phyloP scores from a whole-genome alignment of 2,888 invertebrate genomes.

The Brachylomia viminalis region DNA sequence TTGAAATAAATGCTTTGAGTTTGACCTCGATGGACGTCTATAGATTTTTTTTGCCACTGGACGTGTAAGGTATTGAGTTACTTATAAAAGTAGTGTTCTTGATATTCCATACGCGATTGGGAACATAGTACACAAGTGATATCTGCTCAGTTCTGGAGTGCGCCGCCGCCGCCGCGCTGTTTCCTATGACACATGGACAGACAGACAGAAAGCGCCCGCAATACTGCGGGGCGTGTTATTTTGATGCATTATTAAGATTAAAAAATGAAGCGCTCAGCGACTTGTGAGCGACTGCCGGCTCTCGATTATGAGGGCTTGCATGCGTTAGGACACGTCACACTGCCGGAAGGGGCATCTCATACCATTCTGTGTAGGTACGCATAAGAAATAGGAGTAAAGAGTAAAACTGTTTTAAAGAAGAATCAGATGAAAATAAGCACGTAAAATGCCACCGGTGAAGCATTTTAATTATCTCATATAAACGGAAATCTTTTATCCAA shows the following conservation, averaged over 20 bases:
- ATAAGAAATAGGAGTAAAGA: neutral
- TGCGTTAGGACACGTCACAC: slow-evolving; percentile 6
- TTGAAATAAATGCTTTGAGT: too few relatives aligned
- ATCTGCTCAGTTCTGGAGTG: neutral
- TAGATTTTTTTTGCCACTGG: neutral
- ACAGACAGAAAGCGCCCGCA: neutral
- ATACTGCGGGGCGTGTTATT: slow-evolving; percentile 4
- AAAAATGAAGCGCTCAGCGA: slow-evolving; percentile 50
- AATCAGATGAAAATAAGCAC: neutral
- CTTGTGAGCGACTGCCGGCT: slow-evolving; percentile 27
- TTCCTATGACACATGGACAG: neutral
- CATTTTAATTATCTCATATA: neutral
- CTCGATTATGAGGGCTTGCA: slow-evolving; percentile 45
- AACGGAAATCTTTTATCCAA: too few relatives aligned
- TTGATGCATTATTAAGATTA: slow-evolving; percentile 66
- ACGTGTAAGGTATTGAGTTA: neutral
- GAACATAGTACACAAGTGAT: neutral
- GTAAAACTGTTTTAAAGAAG: neutral
- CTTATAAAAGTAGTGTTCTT: neutral
- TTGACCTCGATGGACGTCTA: neutral
- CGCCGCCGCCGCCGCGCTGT: neutral
- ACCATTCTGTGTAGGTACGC: neutral
- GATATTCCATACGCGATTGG: neutral
- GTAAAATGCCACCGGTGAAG: neutral
- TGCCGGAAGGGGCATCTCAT: slow-evolving; percentile 5